A percentile compares a stretch with the other conserved stretches of the same genome.
phyloP scores from a whole-genome alignment of 2,113 vertebrate genomes.

The Charina bottae region DNA sequence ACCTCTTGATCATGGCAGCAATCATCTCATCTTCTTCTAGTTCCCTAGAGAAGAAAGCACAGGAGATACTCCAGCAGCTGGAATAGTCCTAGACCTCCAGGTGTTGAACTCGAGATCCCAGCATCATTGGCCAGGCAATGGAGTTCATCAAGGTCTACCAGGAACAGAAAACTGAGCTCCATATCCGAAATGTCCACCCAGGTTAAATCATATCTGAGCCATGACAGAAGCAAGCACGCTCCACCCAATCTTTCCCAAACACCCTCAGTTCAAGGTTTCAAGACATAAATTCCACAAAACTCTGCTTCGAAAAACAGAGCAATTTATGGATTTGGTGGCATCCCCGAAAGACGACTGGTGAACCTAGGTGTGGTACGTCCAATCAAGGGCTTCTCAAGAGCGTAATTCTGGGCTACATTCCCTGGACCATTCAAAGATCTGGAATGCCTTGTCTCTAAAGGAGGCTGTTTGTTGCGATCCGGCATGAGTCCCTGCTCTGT shows the following conservation, averaged over 20 bases:
- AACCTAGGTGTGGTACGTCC: too few relatives aligned
- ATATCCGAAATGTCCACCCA: not conserved
- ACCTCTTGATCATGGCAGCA: slow-evolving; percentile 87
- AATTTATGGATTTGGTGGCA: too few relatives aligned
- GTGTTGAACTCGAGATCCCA: too few relatives aligned
- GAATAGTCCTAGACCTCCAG: too few relatives aligned
- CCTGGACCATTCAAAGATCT: too few relatives aligned
- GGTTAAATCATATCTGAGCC: not conserved
- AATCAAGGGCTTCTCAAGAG: not conserved
- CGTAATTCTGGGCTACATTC: not conserved
- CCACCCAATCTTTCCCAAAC: too few relatives aligned
- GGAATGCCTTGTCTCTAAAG: not conserved
- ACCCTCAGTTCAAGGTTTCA: too few relatives aligned
- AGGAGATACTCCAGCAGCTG: not conserved
- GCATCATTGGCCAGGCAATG: not conserved
- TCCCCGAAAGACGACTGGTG: too few relatives aligned
- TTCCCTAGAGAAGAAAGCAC: slow-evolving; percentile 79
- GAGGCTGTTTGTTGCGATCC: not conserved
- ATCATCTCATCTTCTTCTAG: slow-evolving; percentile 90
- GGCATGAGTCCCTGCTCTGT: not conserved
- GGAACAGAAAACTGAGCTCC: not conserved
- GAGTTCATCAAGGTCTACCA: not conserved
- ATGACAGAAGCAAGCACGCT: not conserved
- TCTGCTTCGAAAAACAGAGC: too few relatives aligned
- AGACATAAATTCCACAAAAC: too few relatives aligned